A percentile compares a stretch with the other conserved stretches of the same genome.
phyloP scores from a whole-genome alignment of 1,140 invertebrate genomes.

The Cotesia chilonis region DNA sequence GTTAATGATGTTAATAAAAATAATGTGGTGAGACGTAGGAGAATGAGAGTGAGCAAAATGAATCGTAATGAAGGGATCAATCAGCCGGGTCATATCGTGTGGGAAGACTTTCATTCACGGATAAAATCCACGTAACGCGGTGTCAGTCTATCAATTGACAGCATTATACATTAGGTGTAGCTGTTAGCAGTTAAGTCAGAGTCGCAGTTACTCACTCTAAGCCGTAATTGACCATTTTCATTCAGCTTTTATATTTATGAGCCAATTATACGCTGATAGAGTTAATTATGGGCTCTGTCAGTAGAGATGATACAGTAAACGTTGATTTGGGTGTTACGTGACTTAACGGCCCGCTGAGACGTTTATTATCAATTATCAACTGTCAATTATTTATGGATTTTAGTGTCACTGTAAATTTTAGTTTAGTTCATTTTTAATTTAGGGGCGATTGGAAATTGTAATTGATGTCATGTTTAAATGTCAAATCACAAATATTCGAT shows the following conservation, averaged over 20 bases:
- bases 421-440: too few species aligned
- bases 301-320: too few species aligned
- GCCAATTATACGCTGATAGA: too few species aligned
- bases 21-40: neutral
- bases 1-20: neutral
- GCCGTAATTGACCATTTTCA: neutral
- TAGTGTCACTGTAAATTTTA: too few species aligned
- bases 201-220: conserved; percentile 16
- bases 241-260: too few species aligned
- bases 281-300: too few species aligned
- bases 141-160: conserved; percentile 37
- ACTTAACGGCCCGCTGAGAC: neutral
- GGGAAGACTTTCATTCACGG: conserved; percentile 33
- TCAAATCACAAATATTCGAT: too few species aligned
- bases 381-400: neutral
- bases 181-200: conserved; percentile 32
- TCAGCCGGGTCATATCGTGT: conserved; percentile 33
- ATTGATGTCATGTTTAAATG: too few species aligned
- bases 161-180: neutral
- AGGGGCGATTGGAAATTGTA: too few species aligned
- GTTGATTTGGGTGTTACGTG: too few species aligned
- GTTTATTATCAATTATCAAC: too few species aligned
- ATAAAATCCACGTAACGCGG: conserved; percentile 14
- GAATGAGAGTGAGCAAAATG: neutral
- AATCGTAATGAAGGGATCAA: conserved; percentile 33